These are phyloP conservation scores for Drosophila lacteicornis DNA, from an alignment of 1,140 invertebrate genomes.

Conservation along the genomic window DNA sequence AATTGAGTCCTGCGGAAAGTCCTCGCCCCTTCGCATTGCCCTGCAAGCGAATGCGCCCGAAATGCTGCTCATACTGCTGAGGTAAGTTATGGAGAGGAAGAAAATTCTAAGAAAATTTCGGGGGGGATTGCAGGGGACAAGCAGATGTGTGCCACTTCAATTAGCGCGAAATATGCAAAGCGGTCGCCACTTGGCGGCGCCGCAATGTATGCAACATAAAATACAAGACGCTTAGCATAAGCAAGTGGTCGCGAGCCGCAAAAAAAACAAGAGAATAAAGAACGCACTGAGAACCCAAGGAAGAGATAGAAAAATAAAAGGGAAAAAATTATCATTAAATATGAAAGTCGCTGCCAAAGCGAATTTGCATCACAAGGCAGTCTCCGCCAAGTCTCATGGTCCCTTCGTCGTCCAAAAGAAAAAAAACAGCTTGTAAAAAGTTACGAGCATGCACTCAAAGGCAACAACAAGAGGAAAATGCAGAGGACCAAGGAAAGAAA, in stretches of 20 bases:
- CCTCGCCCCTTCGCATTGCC: constrained; percentile 89
- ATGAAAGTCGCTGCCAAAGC: constrained; percentile 80
- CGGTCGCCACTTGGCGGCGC: constrained; percentile 59
- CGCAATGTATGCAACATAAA: constrained; percentile 73
- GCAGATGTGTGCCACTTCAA: constrained; percentile 60
- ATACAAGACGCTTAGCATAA: constrained; percentile 76
- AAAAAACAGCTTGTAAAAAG: constrained; percentile 63
- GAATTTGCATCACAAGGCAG: constrained; percentile 81
- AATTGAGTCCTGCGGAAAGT: constrained; percentile 90
- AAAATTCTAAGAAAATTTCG: constrained; percentile 1
- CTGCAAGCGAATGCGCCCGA: constrained; percentile 90
- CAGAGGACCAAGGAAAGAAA: constrained; percentile 1
- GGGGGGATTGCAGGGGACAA: neutral
- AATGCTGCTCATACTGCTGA: constrained; percentile 89
- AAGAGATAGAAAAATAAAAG: constrained; percentile 24
- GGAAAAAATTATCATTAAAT: constrained; percentile 80
- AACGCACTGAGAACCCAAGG: constrained; percentile 18
- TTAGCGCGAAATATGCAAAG: constrained; percentile 77
- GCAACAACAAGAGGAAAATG: constrained; percentile 25
- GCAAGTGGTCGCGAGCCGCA: constrained; percentile 61
- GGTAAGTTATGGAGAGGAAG: constrained; percentile 62
- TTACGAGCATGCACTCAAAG: constrained; percentile 64
- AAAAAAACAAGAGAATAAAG: constrained; percentile 18
- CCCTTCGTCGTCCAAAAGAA: constrained; percentile 30
- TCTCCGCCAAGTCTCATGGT: constrained; percentile 74